phyloP scores from a whole-genome alignment of 2,888 invertebrate genomes.

The Omphaloscelis lunosa region DNA sequence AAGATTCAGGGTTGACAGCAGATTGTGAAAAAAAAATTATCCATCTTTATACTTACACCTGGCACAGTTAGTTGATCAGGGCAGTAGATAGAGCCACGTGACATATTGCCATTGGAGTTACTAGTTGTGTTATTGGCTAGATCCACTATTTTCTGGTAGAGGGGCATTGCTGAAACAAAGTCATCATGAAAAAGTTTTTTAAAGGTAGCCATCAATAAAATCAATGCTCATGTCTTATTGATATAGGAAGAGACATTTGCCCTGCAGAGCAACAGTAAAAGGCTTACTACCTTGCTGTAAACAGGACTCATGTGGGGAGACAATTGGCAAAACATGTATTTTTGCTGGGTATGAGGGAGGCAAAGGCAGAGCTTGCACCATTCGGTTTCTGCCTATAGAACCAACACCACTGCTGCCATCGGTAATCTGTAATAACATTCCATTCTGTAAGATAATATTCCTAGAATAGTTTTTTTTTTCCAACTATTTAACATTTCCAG shows the following conservation, averaged over 20 bases:
- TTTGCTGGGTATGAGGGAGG: constrained; percentile 96
- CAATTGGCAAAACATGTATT: constrained; percentile 94
- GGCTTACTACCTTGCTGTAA: constrained; percentile 80
- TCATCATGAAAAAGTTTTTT: not conserved
- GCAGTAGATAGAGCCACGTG: constrained; percentile 84
- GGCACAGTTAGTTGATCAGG: constrained; percentile 85
- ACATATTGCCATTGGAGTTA: constrained; percentile 78
- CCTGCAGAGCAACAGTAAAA: not conserved
- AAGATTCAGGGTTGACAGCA: no score
- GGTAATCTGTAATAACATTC: constrained; percentile 77
- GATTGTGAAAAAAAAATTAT: no score
- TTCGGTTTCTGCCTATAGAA: constrained; percentile 82
- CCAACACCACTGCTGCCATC: constrained; percentile 87
- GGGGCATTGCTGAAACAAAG: constrained; percentile 90
- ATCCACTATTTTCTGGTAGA: constrained; percentile 95
- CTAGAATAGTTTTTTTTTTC: not conserved
- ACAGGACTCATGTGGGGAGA: constrained; percentile 92
- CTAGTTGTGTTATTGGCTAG: constrained; percentile 90
- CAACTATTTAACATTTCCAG: not conserved
- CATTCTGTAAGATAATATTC: not conserved
- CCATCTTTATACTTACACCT: constrained; percentile 77
- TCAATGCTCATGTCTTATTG: not conserved
- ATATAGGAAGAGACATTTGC: not conserved
- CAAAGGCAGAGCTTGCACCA: constrained; percentile 91
- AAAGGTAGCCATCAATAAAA: not conserved